Conservation (phyloP, 2,113 vertebrate genomes). For the Blennius ocellaris region DNA sequence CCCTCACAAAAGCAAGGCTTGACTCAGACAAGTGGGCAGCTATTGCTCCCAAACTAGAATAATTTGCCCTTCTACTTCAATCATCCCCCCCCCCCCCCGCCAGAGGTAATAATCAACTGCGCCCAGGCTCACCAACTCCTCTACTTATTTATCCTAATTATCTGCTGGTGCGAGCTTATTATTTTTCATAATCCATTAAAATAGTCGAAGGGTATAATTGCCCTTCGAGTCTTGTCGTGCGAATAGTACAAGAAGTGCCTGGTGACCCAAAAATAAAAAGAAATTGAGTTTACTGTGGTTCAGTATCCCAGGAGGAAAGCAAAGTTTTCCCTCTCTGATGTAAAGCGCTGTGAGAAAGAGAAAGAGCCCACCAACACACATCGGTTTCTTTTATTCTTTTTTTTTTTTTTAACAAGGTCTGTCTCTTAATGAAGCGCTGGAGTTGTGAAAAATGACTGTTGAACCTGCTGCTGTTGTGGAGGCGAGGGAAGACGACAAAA, state of each 20-base stretch:
- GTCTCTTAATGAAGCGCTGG: neutral
- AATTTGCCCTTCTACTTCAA: constrained; percentile 53
- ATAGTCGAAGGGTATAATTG: constrained; percentile 62
- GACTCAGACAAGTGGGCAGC: constrained; percentile 14
- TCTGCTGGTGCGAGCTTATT: constrained; percentile 55
- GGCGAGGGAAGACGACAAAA: neutral
- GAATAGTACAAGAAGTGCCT: constrained; percentile 6
- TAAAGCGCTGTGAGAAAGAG: constrained; percentile 33
- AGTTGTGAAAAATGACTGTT: neutral
- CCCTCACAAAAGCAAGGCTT: constrained; percentile 16
- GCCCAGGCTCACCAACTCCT: constrained; percentile 29
- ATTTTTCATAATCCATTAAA: constrained; percentile 63
- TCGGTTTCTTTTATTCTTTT: no score
- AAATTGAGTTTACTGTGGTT: constrained; percentile 9
- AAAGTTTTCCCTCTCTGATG: constrained; percentile 45
- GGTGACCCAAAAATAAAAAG: constrained; percentile 20
- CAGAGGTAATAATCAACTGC: constrained; percentile 49
- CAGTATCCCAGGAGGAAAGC: constrained; percentile 2
- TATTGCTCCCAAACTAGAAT: constrained; percentile 32
- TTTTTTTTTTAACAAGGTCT: constrained; percentile 7
- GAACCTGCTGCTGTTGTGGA: neutral
- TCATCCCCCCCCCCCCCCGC: neutral
- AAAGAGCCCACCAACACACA: constrained; percentile 7
- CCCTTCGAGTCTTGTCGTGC: constrained; percentile 34
- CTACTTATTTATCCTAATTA: constrained; percentile 57